These are phyloP conservation scores for Athrips mouffetella DNA, from an alignment of 2,888 invertebrate species.

Conservation along the genomic window DNA sequence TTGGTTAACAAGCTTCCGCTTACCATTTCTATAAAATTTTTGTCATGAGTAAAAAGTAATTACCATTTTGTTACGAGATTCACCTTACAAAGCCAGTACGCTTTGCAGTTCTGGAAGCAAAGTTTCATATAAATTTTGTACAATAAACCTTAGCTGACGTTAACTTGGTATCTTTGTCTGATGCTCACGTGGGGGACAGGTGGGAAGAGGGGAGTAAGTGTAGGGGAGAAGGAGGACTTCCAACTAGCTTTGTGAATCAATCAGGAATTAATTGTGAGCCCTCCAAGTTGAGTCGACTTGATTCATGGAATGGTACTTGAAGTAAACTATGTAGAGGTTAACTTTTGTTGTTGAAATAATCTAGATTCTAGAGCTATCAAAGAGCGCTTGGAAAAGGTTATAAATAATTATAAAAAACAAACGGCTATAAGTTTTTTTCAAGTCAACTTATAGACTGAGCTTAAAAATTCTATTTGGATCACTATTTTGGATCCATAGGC, in stretches of 20 bases:
- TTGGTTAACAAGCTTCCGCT: too few relatives aligned
- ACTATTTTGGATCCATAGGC: too few relatives aligned
- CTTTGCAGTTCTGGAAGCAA: constrained; percentile 45
- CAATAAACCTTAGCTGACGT: constrained; percentile 68
- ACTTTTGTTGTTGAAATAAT: not conserved
- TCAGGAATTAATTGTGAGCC: constrained; percentile 68
- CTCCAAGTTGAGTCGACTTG: constrained; percentile 48
- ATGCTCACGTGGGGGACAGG: constrained; percentile 47
- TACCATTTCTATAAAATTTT: not conserved
- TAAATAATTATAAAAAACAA: too few relatives aligned
- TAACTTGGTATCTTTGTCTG: constrained; percentile 73
- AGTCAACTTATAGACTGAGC: too few relatives aligned
- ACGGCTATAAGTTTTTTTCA: too few relatives aligned
- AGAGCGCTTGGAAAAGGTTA: not conserved
- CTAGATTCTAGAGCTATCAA: not conserved
- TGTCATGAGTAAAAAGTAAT: not conserved
- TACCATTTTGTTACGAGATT: constrained; percentile 23
- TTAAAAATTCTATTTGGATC: too few relatives aligned
- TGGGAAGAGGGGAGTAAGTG: constrained; percentile 29
- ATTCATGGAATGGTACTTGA: constrained; percentile 30
- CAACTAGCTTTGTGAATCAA: constrained; percentile 71
- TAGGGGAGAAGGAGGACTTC: constrained; percentile 31
- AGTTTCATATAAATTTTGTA: constrained; percentile 73
- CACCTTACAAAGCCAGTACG: constrained; percentile 34
- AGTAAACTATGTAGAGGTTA: not conserved